Percentiles rank a stretch among this genome's conserved stretches.
Evolutionary conservation across 2,888 invertebrate genomes (phyloP).

Genomic region (Pammene aurita): DNA sequence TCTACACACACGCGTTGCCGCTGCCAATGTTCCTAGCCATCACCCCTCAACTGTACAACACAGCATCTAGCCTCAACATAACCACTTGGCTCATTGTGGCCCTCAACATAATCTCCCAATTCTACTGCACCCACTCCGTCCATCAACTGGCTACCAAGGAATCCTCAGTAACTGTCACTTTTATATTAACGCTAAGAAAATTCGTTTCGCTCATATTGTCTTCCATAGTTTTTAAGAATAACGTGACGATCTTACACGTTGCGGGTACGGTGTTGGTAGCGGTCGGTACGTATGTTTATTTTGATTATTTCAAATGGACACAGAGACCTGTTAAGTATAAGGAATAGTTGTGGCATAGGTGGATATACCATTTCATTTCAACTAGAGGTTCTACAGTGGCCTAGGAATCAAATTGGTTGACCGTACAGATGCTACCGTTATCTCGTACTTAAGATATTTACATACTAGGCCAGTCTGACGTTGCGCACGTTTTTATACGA

Average conservation of each 20-base stretch:
- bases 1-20: constrained; percentile 71
- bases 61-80: constrained; percentile 51
- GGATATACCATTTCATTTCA: no score
- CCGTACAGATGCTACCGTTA: no score
- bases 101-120: constrained; percentile 67
- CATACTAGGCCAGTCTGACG: no score
- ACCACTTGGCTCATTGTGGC: constrained; percentile 63
- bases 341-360: constrained; percentile 39
- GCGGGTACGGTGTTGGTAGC: constrained; percentile 67
- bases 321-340: constrained; percentile 66
- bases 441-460: no score
- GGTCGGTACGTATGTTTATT: constrained; percentile 73
- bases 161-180: constrained; percentile 71
- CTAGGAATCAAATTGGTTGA: no score
- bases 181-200: constrained; percentile 73
- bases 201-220: constrained; percentile 73
- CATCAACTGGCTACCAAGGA: constrained; percentile 72
- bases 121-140: constrained; percentile 71
- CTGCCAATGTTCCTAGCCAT: constrained; percentile 68
- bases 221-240: constrained; percentile 73
- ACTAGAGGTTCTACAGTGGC: no score
- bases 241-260: constrained; percentile 67
- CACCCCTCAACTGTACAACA: constrained; percentile 59
- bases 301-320: constrained; percentile 65
- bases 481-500: no score